Evolutionary conservation across 2,113 vertebrate species (phyloP).

Genomic region (Oenanthe oenanthe): DNA sequence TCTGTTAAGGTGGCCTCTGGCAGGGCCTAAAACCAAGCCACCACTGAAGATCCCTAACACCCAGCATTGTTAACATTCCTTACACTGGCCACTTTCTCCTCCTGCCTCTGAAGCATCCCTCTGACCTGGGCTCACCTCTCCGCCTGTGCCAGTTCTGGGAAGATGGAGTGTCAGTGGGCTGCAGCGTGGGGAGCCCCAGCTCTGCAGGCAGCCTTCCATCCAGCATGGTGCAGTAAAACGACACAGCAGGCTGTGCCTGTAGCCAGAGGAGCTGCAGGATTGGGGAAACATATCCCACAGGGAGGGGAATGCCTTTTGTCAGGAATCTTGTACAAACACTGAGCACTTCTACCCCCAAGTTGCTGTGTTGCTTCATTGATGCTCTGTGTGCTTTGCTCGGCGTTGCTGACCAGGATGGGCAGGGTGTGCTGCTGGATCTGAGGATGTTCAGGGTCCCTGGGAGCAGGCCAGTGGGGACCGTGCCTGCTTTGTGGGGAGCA

Average conservation of each 20-base stretch:
- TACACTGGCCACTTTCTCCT: conserved; percentile 42
- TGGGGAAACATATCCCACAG: not conserved
- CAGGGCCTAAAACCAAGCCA: conserved; percentile 54
- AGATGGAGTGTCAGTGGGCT: not conserved
- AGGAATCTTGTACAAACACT: conserved; percentile 1
- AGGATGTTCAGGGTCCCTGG: accelerated
- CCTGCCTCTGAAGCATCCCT: not conserved
- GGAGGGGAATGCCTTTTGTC: not conserved
- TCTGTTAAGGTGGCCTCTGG: conserved; percentile 67
- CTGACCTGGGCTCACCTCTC: conserved; percentile 19
- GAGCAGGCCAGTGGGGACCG: not conserved
- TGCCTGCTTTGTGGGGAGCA: not conserved
- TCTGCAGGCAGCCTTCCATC: not conserved
- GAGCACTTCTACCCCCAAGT: not conserved
- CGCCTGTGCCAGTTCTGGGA: not conserved
- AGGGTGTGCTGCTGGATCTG: accelerated
- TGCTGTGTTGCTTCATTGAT: not conserved
- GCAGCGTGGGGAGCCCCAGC: not conserved
- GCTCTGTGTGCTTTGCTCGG: not conserved
- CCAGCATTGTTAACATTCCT: conserved; percentile 40
- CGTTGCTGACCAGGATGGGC: not conserved
- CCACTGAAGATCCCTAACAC: conserved; percentile 38
- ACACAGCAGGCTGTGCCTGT: not conserved
- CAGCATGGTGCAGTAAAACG: not conserved
- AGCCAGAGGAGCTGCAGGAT: not conserved